Evolutionary conservation across 2,888 invertebrate species (phyloP), one percentile per base, ranked within the genome.

Genomic region (Mactromeris polynyma): DNA sequence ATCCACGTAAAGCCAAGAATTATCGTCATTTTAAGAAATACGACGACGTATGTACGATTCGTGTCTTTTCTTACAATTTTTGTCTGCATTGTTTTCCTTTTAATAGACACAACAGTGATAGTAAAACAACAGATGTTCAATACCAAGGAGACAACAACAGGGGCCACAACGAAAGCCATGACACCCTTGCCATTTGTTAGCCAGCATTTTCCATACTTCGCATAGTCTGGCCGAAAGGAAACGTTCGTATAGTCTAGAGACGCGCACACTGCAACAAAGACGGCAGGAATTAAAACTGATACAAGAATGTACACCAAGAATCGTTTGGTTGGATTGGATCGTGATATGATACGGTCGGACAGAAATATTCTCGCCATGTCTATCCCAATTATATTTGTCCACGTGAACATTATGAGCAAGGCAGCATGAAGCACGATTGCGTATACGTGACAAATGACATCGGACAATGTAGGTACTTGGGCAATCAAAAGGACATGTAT

Each of bases 1-100:
- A 87, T 80, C 90, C 90, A 90, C 0, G 90, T 85, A 11, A 90
- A 85, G 0, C 90, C 90, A 26, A 90, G 85, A 54, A 90, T 85
- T 9, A 90, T 46, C 11, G 83, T 85, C 79, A 90, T 17, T 51
- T 90, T 90, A 42, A 90, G 81, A 77, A 85, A 90, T 0, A 87
- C 90, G 14, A 90, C 21, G 51, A 40, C 82, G 46, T 87, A 90
- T 21, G 79, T 40, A 51, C 73, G 85, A 36, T 85, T 85, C 26
- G 36, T 46, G n/a, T 58, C 36, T 2, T 38, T 84, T 36, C 81
- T 33, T 33, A 54, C 69, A 33, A 82, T 21, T n/a, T 64, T 40
- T 14, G 89, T 80, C 31, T 73, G 54, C 1, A 33, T 54, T 17
- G 64, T 46, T 79, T 84, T 73, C 11, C 46, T 64, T 42, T 80